Evolutionary conservation across 2,888 invertebrate species (phyloP).

Genomic region (Iselma pallidipennis): DNA sequence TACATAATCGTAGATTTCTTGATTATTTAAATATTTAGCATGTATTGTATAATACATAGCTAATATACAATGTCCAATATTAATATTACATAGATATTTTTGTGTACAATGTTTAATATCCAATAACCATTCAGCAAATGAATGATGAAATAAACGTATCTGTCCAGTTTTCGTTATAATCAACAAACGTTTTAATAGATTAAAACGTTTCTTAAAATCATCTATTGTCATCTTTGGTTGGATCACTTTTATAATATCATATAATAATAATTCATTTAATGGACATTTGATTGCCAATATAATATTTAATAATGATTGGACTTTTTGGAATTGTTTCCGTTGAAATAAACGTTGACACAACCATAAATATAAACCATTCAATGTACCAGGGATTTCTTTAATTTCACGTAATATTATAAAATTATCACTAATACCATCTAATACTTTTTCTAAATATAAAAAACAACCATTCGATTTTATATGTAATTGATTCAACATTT

Average conservation of each 20-base stretch:
- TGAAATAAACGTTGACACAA: constrained; percentile 91
- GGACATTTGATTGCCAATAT: constrained; percentile 86
- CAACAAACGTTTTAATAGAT: constrained; percentile 68
- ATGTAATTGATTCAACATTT: constrained; percentile 91
- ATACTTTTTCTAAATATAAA: constrained; percentile 80
- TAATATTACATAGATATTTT: constrained; percentile 85
- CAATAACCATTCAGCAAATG: constrained; percentile 91
- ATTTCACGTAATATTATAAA: constrained; percentile 91
- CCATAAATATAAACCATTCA: constrained; percentile 95
- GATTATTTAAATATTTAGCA: constrained; percentile 68
- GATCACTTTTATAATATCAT: constrained; percentile 74
- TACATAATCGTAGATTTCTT: constrained; percentile 76
- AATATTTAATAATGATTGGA: constrained; percentile 82
- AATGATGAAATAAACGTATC: constrained; percentile 86
- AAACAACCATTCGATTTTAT: constrained; percentile 96
- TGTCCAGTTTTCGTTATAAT: constrained; percentile 65
- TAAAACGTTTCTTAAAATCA: constrained; percentile 79
- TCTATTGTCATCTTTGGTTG: constrained; percentile 72
- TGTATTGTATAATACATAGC: constrained; percentile 81
- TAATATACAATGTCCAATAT: constrained; percentile 86
- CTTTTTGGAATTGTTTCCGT: constrained; percentile 84
- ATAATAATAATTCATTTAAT: constrained; percentile 79
- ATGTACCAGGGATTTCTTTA: constrained; percentile 90
- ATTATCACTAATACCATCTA: constrained; percentile 91
- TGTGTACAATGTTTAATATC: constrained; percentile 99